Base-by-base conservation (phyloP, 2,888 invertebrate species). In the Ptilodon capucinus region DNA sequence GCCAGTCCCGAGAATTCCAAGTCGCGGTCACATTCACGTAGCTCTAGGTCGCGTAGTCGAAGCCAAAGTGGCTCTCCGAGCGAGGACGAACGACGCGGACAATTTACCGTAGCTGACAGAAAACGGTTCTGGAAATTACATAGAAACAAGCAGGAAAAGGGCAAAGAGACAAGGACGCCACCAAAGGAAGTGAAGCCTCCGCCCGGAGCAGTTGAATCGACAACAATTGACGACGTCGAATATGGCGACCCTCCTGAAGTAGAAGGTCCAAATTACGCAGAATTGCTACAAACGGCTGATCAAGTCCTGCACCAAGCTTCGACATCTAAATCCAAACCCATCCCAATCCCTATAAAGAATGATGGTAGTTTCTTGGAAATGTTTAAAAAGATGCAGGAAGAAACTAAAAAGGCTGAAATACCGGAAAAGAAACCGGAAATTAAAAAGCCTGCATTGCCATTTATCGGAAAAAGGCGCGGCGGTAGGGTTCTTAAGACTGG, bases 301-400 rank as follows among this genome's bases (percentile, higher is more conserved):
- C 86, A 86, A 57, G 73, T 81, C 0, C 48, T 74, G 49, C 73
- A 69, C 2, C 68, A 71, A 32, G 68, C 76, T 2, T 81, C 85
- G 1, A 67, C 80, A 4, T 86, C 93, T 44, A 92, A 90, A 46
- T 82, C 91, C 2, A 93, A 92, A 11, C 75, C 91, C 19, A 86
- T 92, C 28, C 86, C 91, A 38, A 94, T 96, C 71, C 93, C 94
- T 0, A 96, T 96, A 71, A 96, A 95, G 74, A 97, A 97, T 79
- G 97, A 97, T 76, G 97, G 97, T 2, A 96, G 96, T 56, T 97
- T 97, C 75, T 90, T 97, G 71, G 97, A 97, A 80, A 95, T 97
- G 93, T 97, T 97, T 71, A 97, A 97, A 82, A 96, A 95, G 79
- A 95, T 97, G 95, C 95, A 96, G 71, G 94, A 95, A 59, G 87